Base-by-base conservation (phyloP, 1,140 invertebrate species). In the Nephila pilipes region DNA sequence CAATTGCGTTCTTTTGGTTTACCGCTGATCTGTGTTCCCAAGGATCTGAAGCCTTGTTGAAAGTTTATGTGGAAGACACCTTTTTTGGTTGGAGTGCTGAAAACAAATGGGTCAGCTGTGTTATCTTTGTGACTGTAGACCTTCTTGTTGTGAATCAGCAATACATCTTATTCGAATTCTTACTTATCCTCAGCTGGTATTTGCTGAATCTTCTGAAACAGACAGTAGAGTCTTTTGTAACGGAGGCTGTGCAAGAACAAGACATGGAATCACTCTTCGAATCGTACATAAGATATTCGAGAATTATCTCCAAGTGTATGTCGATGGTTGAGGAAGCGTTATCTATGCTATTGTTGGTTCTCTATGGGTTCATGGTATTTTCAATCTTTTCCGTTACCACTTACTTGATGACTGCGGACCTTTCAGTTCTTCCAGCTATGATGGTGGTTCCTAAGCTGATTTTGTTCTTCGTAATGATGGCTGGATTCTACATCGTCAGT, bases 311-410 rank as follows among this genome's bases (percentile, higher is more conserved):
- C 1, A 16, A 38, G 2, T 83, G 57, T 25, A 29, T 83, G 79
- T 12, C 3, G 12, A 8, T 57, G 36, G 46, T 83, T 0, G 89
- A 91, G 25, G 16, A 83, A 18, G 14, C 75, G 20, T 63, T 91
- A 6, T 91, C 89, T 1, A n/a, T 91, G 2, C 2, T 91, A 5
- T 16, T 91, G 29, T 25, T 83, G 6, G 16, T 81, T 12, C 46
- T 91, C 1, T 91, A 80, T 25, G 89, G 55, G 10, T 91, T 60
- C 32, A 36, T 91, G 58, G 32, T 54, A 2, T 91, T 46, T 63
- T 83, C 79, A 2, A 83, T 91, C 6, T 91, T 91, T 38, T 83
- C 12, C 22, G 58, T 83, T 8, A 83, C 89, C 1, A 91, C 89
- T 4, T 63, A n/a, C 1, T 63, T 91, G 20, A 29, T 60, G 12